Percentiles rank a stretch among this genome's conserved stretches.
Conservation (phyloP, 2,113 vertebrate genomes). For the Motacilla tschutschensis region DNA sequence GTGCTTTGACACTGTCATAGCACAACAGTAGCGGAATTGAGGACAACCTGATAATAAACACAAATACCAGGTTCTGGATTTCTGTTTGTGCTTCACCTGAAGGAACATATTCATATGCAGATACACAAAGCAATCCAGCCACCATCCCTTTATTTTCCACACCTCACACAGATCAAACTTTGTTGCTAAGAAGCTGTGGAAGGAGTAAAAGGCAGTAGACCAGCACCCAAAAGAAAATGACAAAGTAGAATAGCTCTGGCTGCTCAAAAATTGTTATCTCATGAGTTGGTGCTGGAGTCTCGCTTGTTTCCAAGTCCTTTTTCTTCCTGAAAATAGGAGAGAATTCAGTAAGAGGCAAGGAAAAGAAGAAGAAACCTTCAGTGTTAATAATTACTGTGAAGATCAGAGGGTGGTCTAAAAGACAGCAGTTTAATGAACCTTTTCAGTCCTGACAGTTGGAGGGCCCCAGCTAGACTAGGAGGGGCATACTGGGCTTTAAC, state of each 20-base stretch:
- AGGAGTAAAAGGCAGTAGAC: slow-evolving; percentile 89
- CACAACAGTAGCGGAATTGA: slow-evolving; percentile 26
- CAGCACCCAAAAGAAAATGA: slow-evolving; percentile 89
- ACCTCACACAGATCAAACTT: slow-evolving; percentile 50
- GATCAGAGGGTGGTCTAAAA: not conserved
- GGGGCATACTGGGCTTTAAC: not conserved
- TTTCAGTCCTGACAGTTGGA: not conserved
- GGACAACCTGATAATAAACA: slow-evolving; percentile 29
- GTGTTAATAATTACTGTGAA: not conserved
- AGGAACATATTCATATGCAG: slow-evolving; percentile 9
- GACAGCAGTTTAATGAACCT: not conserved
- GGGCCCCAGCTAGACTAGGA: not conserved
- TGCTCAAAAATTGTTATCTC: slow-evolving; percentile 38
- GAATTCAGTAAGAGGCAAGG: not conserved
- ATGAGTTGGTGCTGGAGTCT: not conserved
- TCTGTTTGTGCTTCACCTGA: slow-evolving; percentile 31
- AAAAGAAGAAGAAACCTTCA: not conserved
- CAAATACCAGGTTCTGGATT: slow-evolving; percentile 17
- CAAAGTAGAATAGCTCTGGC: slow-evolving; percentile 76
- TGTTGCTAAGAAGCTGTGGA: slow-evolving; percentile 79
- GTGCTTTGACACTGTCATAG: slow-evolving; percentile 14
- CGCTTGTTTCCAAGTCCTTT: slow-evolving; percentile 43
- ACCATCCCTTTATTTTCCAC: slow-evolving; percentile 60
- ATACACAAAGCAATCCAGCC: slow-evolving; percentile 25
- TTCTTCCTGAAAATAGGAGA: slow-evolving; percentile 58